phyloP scores from a whole-genome alignment of 2,797 vertebrate species.

The Oreochromis mossambicus region DNA sequence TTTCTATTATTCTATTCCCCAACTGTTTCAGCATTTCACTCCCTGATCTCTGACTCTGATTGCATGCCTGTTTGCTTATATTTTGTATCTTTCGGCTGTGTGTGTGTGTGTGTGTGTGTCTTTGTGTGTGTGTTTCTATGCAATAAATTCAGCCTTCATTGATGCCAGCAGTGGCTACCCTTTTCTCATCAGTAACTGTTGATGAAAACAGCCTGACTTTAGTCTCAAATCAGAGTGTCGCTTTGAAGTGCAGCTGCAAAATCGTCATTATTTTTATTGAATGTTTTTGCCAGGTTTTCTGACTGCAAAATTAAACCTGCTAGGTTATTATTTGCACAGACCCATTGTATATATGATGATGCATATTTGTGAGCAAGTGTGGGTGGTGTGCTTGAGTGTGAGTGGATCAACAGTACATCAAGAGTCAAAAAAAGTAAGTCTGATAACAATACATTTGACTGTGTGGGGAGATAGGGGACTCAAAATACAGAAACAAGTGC shows the following conservation, averaged over 20 bases:
- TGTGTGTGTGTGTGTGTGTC: background rate
- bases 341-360: background rate
- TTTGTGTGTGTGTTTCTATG: background rate
- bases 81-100: background rate
- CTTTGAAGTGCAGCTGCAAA: conserved; percentile 5
- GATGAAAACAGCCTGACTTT: conserved; percentile 3
- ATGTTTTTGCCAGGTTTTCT: background rate
- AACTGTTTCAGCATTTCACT: background rate
- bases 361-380: background rate
- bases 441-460: background rate
- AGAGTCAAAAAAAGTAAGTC: background rate
- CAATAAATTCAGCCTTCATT: background rate
- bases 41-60: conserved; percentile 25
- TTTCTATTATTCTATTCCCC: background rate
- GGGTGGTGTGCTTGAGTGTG: background rate
- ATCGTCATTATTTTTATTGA: background rate
- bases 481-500: background rate
- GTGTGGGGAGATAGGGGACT: background rate
- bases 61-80: background rate
- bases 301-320: conserved; percentile 7
- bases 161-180: background rate
- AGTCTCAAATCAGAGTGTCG: background rate
- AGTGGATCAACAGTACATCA: background rate
- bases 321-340: background rate
- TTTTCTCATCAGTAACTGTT: background rate